A percentile compares a stretch with the other conserved stretches of the same genome.
Conservation (phyloP, 2,113 vertebrate genomes). For the Aythya baeri region DNA sequence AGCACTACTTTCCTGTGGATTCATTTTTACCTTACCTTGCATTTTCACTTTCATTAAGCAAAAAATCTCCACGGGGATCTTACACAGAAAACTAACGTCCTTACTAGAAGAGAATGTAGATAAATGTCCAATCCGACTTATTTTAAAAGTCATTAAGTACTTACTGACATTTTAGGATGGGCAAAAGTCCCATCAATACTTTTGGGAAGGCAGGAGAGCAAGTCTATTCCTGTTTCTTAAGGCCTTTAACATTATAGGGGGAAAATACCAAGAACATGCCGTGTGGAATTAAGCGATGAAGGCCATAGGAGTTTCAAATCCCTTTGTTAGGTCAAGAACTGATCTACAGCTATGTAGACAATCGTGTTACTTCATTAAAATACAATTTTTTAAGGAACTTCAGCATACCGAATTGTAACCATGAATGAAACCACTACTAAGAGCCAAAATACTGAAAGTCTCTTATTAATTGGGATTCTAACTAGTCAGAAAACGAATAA, state of each 20-base stretch:
- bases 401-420: neutral
- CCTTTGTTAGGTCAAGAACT: conserved; percentile 37
- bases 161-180: neutral
- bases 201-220: neutral
- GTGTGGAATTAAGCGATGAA: conserved; percentile 52
- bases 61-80: neutral
- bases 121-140: neutral
- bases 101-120: neutral
- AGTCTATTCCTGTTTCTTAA: neutral
- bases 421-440: neutral
- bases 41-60: neutral
- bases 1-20: neutral
- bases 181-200: neutral
- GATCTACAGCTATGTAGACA: neutral
- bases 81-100: neutral
- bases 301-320: neutral
- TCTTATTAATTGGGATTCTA: conserved; percentile 2
- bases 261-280: neutral
- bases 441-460: neutral
- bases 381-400: neutral
- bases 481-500: conserved; percentile 32
- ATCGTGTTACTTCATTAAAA: neutral
- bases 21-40: neutral
- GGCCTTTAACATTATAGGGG: neutral
- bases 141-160: neutral